phyloP scores from a whole-genome alignment of 1,140 invertebrate genomes.

The Fopius arisanus region DNA sequence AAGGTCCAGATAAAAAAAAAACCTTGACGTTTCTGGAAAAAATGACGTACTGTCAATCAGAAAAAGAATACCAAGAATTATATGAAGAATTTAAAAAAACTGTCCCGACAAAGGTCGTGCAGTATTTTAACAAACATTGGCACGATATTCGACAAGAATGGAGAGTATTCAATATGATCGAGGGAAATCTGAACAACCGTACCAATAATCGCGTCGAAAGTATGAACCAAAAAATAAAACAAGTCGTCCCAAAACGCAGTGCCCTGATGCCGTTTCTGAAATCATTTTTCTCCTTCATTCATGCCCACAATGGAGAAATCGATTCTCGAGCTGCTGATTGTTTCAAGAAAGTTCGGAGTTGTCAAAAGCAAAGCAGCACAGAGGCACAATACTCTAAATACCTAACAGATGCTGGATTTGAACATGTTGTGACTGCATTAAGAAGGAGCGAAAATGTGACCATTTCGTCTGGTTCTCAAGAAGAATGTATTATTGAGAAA shows the following conservation, averaged over 20 bases:
- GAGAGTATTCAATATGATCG: constrained; percentile 13
- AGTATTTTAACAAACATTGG: constrained; percentile 24
- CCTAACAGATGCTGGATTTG: not conserved
- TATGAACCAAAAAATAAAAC: constrained; percentile 17
- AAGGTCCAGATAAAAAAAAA: not conserved
- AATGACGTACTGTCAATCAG: not conserved
- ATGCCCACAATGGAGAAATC: not conserved
- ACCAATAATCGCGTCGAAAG: constrained; percentile 23
- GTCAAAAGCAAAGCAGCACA: not conserved
- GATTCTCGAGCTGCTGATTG: not conserved
- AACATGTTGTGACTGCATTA: not conserved
- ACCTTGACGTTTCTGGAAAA: not conserved
- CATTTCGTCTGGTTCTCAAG: not conserved
- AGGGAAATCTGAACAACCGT: constrained; percentile 20
- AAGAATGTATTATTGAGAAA: not conserved
- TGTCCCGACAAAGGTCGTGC: not conserved
- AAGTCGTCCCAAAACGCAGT: constrained; percentile 8
- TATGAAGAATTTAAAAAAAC: constrained; percentile 4
- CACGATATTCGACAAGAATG: constrained; percentile 4
- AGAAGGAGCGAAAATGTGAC: not conserved
- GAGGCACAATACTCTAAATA: not conserved
- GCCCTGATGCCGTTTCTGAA: not conserved
- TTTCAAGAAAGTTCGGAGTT: not conserved
- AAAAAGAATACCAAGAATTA: not conserved
- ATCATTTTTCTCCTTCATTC: not conserved